Percentiles rank a stretch among this genome's conserved stretches.
Evolutionary conservation across 2,888 invertebrate species (phyloP).

Genomic region (Apamea sordens): DNA sequence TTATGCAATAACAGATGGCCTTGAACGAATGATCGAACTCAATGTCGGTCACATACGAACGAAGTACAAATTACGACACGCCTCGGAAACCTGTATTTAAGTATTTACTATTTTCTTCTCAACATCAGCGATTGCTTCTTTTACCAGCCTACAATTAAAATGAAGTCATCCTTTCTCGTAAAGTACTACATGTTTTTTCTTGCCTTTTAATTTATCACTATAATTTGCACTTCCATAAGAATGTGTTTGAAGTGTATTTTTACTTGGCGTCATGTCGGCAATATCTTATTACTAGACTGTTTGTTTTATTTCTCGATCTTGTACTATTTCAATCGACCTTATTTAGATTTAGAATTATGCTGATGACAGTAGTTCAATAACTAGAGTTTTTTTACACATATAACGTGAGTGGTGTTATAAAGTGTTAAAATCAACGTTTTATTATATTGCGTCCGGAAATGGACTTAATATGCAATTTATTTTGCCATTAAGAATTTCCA

Average conservation of each 20-base stretch:
- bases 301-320: constrained; percentile 25
- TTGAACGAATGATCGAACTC: constrained; percentile 79
- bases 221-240: constrained; percentile 25
- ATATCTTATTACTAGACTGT: constrained; percentile 11
- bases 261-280: constrained; percentile 21
- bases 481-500: constrained; percentile 29
- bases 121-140: constrained; percentile 42
- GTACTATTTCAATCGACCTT: constrained; percentile 15
- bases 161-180: constrained; percentile 43
- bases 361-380: constrained; percentile 1
- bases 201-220: constrained; percentile 19
- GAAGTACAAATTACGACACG: constrained; percentile 74
- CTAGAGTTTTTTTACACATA: background rate
- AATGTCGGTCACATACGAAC: constrained; percentile 77
- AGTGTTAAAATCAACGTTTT: constrained; percentile 8
- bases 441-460: constrained; percentile 3
- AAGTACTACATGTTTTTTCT: constrained; percentile 27
- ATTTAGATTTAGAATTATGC: constrained; percentile 28
- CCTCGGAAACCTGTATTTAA: constrained; percentile 75
- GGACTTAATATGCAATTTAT: constrained; percentile 20
- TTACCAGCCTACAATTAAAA: constrained; percentile 39
- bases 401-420: background rate
- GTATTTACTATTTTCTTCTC: constrained; percentile 58
- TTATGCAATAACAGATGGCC: constrained; percentile 79
- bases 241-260: constrained; percentile 27